Percentiles rank a stretch among this genome's conserved stretches.
These are phyloP conservation scores for Dynastes maya DNA, from an alignment of 2,888 invertebrate species.

Conservation along the genomic window DNA sequence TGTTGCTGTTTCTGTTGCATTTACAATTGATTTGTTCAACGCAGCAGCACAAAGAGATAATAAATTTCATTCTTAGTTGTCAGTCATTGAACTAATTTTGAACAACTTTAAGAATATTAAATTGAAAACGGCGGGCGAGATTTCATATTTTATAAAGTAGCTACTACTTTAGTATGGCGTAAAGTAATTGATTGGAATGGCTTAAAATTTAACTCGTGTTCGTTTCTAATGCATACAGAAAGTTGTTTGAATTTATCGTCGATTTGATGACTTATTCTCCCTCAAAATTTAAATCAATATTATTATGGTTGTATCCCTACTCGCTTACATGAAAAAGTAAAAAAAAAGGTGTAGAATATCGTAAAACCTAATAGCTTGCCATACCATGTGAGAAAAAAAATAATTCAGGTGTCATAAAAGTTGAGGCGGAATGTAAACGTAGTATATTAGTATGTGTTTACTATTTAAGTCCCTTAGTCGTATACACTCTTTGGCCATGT, in stretches of 20 bases:
- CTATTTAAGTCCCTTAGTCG: constrained; percentile 35
- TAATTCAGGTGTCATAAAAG: constrained; percentile 43
- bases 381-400: constrained; percentile 26
- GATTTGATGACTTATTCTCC: not conserved
- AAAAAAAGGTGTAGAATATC: constrained; percentile 24
- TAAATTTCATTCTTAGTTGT: constrained; percentile 6
- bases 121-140: no score
- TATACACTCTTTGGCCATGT: not conserved
- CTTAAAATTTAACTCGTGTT: no score
- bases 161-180: no score
- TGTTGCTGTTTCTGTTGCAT: not conserved
- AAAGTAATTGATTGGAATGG: no score
- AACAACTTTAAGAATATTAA: no score
- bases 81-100: not conserved
- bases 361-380: constrained; percentile 35
- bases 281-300: no score
- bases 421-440: constrained; percentile 28
- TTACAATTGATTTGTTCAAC: constrained; percentile 23
- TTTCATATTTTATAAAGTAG: no score
- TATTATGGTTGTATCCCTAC: no score
- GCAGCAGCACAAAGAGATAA: constrained; percentile 3
- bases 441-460: constrained; percentile 39
- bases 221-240: no score
- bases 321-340: no score
- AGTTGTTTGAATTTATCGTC: no score